These are phyloP conservation scores for Tortrix viridana DNA, from an alignment of 2,888 invertebrate genomes.

Conservation along the genomic window DNA sequence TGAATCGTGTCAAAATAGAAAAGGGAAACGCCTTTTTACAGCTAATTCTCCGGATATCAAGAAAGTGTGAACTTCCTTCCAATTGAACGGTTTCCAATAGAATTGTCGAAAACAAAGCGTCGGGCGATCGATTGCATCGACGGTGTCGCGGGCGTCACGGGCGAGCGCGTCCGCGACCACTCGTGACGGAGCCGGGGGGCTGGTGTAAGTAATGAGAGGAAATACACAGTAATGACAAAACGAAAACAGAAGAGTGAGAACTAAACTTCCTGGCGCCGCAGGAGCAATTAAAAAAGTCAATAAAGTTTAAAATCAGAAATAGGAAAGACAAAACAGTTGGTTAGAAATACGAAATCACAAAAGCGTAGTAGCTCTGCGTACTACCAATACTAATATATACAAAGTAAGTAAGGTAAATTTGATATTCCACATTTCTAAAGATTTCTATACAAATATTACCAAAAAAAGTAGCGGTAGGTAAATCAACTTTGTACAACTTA, in stretches of 20 bases:
- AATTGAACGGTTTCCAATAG: constrained; percentile 53
- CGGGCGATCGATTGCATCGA: constrained; percentile 52
- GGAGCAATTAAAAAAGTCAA: neutral
- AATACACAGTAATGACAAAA: neutral
- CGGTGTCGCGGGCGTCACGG: constrained; percentile 63
- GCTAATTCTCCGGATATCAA: neutral
- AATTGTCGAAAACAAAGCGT: constrained; percentile 52
- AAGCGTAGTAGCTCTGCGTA: no score
- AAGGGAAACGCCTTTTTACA: neutral
- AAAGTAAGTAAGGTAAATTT: no score
- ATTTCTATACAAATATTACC: no score
- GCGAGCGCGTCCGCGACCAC: constrained; percentile 55
- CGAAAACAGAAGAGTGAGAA: neutral
- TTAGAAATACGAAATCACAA: no score
- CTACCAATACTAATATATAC: no score
- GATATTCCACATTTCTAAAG: no score
- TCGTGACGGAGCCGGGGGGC: constrained; percentile 50
- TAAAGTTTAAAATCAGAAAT: no score
- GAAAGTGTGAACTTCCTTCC: constrained; percentile 27
- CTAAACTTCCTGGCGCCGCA: neutral
- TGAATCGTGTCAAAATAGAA: no score
- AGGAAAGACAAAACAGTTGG: no score
- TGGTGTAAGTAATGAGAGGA: constrained; percentile 23
- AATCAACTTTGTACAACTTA: no score
- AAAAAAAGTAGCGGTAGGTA: no score